Percentiles rank a stretch among this genome's conserved stretches.
Evolutionary conservation across 2,888 invertebrate genomes (phyloP).

Genomic region (Phania funesta): DNA sequence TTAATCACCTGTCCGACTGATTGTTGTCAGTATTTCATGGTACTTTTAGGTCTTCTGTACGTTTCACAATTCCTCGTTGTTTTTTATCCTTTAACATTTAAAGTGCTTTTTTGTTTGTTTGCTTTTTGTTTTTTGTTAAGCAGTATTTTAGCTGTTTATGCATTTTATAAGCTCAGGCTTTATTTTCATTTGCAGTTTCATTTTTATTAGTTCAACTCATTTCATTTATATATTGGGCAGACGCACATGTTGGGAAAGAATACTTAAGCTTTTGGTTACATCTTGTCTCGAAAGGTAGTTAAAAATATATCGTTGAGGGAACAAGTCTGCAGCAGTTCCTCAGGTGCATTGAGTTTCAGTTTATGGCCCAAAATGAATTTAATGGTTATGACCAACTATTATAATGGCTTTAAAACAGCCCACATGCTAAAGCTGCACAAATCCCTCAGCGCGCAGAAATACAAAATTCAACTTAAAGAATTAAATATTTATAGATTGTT

Average conservation of each 20-base stretch:
- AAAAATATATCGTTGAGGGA: background rate
- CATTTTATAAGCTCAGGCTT: constrained; percentile 53
- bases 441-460: constrained; percentile 10
- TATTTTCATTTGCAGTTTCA: constrained; percentile 52
- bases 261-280: constrained; percentile 4
- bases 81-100: constrained; percentile 31
- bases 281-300: constrained; percentile 17
- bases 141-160: constrained; percentile 34
- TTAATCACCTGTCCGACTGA: constrained; percentile 60
- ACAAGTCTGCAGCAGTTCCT: constrained; percentile 27
- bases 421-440: constrained; percentile 38
- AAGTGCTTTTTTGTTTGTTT: constrained; percentile 31
- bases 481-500: constrained; percentile 52
- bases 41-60: constrained; percentile 46
- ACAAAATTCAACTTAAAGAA: constrained; percentile 21
- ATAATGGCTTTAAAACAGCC: constrained; percentile 46
- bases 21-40: constrained; percentile 37
- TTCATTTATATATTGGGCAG: constrained; percentile 41
- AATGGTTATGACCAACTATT: constrained; percentile 57
- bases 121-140: no score
- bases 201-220: constrained; percentile 62
- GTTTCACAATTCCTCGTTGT: constrained; percentile 2
- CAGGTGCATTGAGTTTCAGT: constrained; percentile 60
- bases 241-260: constrained; percentile 12
- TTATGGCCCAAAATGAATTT: constrained; percentile 64